These are phyloP conservation scores for Mimas tiliae DNA, from an alignment of 2,888 invertebrate species.

Conservation along the genomic window DNA sequence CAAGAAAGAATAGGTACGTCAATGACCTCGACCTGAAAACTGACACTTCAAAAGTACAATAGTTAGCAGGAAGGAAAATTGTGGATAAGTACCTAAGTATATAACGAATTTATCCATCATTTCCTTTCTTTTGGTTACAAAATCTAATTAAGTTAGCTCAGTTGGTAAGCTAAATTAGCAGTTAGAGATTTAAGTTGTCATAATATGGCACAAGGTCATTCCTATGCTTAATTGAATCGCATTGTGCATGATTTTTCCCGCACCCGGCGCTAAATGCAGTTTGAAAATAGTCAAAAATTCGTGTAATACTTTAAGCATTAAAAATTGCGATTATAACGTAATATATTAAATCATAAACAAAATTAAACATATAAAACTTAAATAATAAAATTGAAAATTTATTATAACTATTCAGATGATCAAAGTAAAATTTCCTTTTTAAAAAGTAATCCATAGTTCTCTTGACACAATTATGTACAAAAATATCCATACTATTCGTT, in stretches of 20 bases:
- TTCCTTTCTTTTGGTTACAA: no score
- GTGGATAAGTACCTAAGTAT: no score
- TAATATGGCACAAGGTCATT: no score
- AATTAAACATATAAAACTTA: conserved; percentile 21
- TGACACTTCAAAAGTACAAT: no score
- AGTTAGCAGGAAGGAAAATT: no score
- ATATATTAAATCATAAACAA: conserved; percentile 21
- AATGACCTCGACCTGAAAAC: no score
- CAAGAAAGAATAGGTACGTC: no score
- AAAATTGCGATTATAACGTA: not conserved
- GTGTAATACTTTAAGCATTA: not conserved
- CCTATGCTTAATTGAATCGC: no score
- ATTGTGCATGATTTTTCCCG: not conserved
- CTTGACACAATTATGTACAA: not conserved
- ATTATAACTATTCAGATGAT: not conserved
- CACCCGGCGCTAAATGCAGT: not conserved
- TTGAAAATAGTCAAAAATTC: not conserved
- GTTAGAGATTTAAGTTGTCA: no score
- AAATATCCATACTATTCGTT: not conserved
- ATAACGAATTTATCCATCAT: no score
- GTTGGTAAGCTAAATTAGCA: no score
- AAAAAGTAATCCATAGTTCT: not conserved
- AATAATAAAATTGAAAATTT: conserved; percentile 5
- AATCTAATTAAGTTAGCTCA: no score
- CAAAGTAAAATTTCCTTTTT: not conserved